Evolutionary conservation across 2,113 vertebrate genomes (phyloP).

Genomic region (Caranx melampygus): DNA sequence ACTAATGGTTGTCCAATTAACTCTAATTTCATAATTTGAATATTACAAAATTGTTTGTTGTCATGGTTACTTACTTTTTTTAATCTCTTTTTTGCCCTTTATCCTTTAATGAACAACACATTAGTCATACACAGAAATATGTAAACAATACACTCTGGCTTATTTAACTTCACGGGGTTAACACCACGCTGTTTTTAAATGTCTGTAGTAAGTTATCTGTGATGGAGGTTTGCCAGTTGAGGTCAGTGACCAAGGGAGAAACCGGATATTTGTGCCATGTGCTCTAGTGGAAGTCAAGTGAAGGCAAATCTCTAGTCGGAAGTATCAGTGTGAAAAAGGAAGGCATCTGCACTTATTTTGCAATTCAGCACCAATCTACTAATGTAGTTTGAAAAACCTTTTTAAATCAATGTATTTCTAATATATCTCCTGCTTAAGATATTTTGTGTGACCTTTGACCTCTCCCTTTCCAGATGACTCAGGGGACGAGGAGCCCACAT

Average conservation of each 20-base stretch:
- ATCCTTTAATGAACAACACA: neutral
- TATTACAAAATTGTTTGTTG: neutral
- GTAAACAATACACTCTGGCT: neutral
- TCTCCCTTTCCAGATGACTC: conserved; percentile 91
- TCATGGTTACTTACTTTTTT: neutral
- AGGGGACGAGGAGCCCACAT: conserved; percentile 91
- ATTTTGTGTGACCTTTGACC: conserved; percentile 37
- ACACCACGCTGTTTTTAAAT: neutral
- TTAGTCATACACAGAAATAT: neutral
- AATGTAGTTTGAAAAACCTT: neutral
- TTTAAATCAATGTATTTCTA: neutral
- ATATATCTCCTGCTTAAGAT: neutral
- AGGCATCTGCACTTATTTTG: neutral
- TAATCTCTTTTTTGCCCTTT: neutral
- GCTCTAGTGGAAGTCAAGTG: neutral
- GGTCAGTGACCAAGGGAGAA: neutral
- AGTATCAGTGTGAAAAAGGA: neutral
- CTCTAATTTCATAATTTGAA: neutral
- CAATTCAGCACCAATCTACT: neutral
- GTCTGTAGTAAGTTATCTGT: neutral
- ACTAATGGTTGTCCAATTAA: neutral
- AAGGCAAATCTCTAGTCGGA: neutral
- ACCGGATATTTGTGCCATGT: neutral
- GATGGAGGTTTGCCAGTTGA: neutral
- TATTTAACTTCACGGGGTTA: neutral